These are phyloP conservation scores for Plebejus argus DNA, from an alignment of 2,888 invertebrate genomes.

Conservation along the genomic window DNA sequence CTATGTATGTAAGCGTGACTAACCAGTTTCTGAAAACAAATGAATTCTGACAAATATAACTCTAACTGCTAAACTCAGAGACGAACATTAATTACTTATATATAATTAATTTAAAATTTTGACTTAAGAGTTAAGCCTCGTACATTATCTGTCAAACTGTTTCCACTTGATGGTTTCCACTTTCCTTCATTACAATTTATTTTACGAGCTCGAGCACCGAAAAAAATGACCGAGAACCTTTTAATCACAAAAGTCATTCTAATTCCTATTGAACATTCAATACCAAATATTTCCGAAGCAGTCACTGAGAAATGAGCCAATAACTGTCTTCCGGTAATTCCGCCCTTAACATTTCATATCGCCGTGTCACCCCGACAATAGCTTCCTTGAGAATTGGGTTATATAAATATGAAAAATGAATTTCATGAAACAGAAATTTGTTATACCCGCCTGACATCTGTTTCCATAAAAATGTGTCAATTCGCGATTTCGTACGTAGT, in stretches of 20 bases:
- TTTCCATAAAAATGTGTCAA: constrained; percentile 1
- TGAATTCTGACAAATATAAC: no score
- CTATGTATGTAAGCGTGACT: no score
- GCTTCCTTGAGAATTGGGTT: constrained; percentile 9
- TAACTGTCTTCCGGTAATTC: constrained; percentile 9
- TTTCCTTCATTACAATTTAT: neutral
- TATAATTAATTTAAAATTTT: no score
- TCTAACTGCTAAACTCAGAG: no score
- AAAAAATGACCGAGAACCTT: neutral
- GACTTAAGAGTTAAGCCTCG: no score
- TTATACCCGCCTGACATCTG: neutral
- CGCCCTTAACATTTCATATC: neutral
- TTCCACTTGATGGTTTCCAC: neutral
- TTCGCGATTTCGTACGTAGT: neutral
- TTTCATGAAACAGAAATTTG: neutral
- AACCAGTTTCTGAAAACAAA: no score
- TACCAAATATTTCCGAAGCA: constrained; percentile 1
- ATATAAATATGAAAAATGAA: constrained; percentile 13
- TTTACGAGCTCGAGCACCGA: neutral
- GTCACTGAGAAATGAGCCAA: neutral
- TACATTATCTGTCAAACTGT: no score
- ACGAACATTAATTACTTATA: no score
- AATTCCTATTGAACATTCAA: neutral
- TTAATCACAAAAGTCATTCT: neutral
- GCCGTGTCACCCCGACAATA: constrained; percentile 1